Evolutionary conservation across 2,797 vertebrate genomes (phyloP), one percentile per base, ranked within the genome.

Genomic region (Myotis pilosus): DNA sequence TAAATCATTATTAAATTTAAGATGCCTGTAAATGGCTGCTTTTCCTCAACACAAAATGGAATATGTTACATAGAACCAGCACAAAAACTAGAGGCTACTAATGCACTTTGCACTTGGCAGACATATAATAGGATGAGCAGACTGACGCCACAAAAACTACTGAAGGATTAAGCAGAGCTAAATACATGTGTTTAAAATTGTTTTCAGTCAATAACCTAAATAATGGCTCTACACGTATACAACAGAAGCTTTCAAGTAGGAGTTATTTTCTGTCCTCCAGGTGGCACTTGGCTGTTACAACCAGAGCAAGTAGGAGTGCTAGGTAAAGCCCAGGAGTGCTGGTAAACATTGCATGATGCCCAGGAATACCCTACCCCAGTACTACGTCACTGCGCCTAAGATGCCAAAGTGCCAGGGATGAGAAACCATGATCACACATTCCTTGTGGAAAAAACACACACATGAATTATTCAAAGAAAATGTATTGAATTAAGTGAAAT

Each of bases 1-100:
- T 92, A 94, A 95, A 87, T 85, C 79, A 57, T 95, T 79, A 96
- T 81, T 90, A 94, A 55, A 92, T 94, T 85, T 92, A 96, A 95
- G 92, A 74, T 53, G 62, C 62, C 20, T 25, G 49, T 74, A 93
- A 96, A 69, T 76, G 92, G 68, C 66, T 93, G 79, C 55, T 92
- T 95, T 94, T 80, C 79, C 91, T 69, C 60, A 81, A 87, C 38
- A 64, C 72, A 22, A 51, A 85, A 86, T 41, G 66, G 92, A 95
- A 75, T 60, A 82, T 8, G 30, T 79, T 71, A 8, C 60, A 51
- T 33, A 72, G 64, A 84, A 41, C 11, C 30, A 8, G 53, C 4
- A 47, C 19, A 47, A 64, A 62, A 89, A 93, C 81, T 8, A 64
- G 57, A 91, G 22, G 51, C 55, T 80, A 79, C 49, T 55, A 41